Percentiles rank a stretch among this genome's conserved stretches.
phyloP scores from a whole-genome alignment of 2,888 invertebrate species.

The Xestobium rufovillosum region DNA sequence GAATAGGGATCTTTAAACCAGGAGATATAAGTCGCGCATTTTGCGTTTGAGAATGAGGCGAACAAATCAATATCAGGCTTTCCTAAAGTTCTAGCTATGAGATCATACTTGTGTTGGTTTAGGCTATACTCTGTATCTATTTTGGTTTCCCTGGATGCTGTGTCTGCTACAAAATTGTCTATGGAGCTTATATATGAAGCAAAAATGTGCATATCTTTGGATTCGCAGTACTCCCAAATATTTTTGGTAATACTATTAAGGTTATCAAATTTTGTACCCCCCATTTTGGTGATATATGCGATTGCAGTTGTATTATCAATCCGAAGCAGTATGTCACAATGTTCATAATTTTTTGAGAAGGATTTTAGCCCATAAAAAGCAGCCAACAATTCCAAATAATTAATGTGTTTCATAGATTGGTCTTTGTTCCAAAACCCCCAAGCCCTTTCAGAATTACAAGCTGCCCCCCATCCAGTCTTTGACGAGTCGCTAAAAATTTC shows the following conservation, averaged over 20 bases:
- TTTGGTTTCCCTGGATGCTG: conserved; percentile 5
- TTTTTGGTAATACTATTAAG: too few species aligned
- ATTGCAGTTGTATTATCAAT: conserved; percentile 23
- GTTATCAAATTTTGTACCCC: too few species aligned
- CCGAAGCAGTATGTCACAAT: conserved; percentile 19
- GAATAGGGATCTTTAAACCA: conserved; percentile 11
- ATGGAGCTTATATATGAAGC: too few species aligned
- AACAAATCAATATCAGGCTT: conserved; percentile 13
- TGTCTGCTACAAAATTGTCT: conserved; percentile 17
- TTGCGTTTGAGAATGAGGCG: conserved; percentile 11
- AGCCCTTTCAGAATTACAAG: too few species aligned
- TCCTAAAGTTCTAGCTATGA: too few species aligned
- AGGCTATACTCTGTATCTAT: conserved; percentile 16
- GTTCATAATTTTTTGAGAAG: conserved; percentile 18
- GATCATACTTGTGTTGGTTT: conserved; percentile 5
- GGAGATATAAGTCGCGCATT: conserved; percentile 14
- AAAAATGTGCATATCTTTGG: too few species aligned
- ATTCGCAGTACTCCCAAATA: conserved; percentile 27
- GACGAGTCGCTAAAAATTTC: too few species aligned
- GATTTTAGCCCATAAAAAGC: conserved; percentile 18
- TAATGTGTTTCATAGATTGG: too few species aligned
- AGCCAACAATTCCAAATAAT: too few species aligned
- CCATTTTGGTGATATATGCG: conserved; percentile 23
- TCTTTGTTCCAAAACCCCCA: too few species aligned
- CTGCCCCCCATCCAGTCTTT: too few species aligned